Base-by-base conservation (phyloP, 1,140 invertebrate genomes). In the Orussus abietinus region DNA sequence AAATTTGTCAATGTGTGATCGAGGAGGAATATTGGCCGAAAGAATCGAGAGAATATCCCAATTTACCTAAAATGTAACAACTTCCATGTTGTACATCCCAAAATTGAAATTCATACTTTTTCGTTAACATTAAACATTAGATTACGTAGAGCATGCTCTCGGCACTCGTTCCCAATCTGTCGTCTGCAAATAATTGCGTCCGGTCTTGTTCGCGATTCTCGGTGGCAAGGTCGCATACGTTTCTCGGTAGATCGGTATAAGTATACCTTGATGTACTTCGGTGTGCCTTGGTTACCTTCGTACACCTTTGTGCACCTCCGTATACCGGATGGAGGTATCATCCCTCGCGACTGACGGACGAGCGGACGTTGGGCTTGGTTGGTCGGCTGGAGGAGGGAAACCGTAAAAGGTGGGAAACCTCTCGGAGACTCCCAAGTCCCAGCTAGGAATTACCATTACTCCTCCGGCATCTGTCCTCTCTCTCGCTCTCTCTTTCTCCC, bases 371-470 rank as follows among this genome's bases (percentile, higher is more conserved):
- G 36, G 43, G 29, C 26, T 49, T 36, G 51, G 35, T 45, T 46
- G 44, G 38, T 34, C 18, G 13, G 15, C 28, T 19, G 32, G 32
- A 35, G 32, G 7, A 42, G 25, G 15, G 13, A 20, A 34, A 35
- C 19, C 32, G 32, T 22, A 22, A 31, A 42, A 32, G 39, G 30
- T 31, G 30, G 39, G 17, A 42, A 42, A 39, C 26, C 37, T 39
- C 26, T 31, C 25, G 11, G 26, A 30, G 12, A 41, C 28, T 51
- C 37, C 50, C 63, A 71, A 68, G 64, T 67, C 62, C 57, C 53
- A 51, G 59, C 59, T 64, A 53, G 51, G 58, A 66, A 59, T 63
- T 59, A 56, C 49, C 52, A 56, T 54, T 58, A 56, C 57, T 50
- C 55, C 50, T 55, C 49, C 51, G 48, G 51, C 51, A 62, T 53